Conservation (phyloP, 2,797 vertebrate genomes). For the Cyclopterus lumpus region DNA sequence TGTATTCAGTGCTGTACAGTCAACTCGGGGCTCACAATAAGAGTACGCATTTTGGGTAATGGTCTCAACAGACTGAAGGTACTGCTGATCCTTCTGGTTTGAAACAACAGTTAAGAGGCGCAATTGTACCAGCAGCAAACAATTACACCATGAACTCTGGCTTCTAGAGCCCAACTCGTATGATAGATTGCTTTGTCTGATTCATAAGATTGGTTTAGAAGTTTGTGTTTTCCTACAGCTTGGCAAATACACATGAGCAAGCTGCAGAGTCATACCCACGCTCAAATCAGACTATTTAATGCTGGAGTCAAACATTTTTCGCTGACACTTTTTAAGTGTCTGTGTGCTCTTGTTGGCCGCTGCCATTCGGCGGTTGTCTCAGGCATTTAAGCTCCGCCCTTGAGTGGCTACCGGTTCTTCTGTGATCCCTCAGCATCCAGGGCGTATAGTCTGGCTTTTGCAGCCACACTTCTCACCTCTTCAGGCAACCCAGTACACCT, state of each 20-base stretch:
- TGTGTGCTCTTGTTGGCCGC: constrained; percentile 10
- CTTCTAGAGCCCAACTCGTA: neutral
- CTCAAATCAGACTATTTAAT: neutral
- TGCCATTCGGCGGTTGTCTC: constrained; percentile 26
- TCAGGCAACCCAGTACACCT: constrained; percentile 40
- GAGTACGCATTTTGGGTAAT: constrained; percentile 40
- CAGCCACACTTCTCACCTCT: constrained; percentile 58
- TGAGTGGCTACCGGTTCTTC: constrained; percentile 18
- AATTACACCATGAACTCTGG: constrained; percentile 19
- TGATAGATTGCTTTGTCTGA: constrained; percentile 28
- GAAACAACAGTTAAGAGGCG: constrained; percentile 33
- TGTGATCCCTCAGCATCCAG: constrained; percentile 49
- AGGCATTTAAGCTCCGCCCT: constrained; percentile 34
- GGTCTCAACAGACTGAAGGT: constrained; percentile 19
- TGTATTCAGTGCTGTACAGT: constrained; percentile 28
- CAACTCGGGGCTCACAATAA: constrained; percentile 16
- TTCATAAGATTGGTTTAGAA: constrained; percentile 11
- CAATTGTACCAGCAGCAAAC: constrained; percentile 33
- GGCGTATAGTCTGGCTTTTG: constrained; percentile 55
- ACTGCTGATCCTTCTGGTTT: constrained; percentile 20
- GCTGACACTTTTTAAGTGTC: constrained; percentile 11
- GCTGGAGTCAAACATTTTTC: constrained; percentile 4
- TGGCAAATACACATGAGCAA: neutral
- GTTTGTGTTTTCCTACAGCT: neutral
- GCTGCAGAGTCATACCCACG: neutral